These are phyloP conservation scores for Xiphorhynchus erythropygius DNA, from an alignment of 2,797 vertebrate species.

Conservation along the genomic window DNA sequence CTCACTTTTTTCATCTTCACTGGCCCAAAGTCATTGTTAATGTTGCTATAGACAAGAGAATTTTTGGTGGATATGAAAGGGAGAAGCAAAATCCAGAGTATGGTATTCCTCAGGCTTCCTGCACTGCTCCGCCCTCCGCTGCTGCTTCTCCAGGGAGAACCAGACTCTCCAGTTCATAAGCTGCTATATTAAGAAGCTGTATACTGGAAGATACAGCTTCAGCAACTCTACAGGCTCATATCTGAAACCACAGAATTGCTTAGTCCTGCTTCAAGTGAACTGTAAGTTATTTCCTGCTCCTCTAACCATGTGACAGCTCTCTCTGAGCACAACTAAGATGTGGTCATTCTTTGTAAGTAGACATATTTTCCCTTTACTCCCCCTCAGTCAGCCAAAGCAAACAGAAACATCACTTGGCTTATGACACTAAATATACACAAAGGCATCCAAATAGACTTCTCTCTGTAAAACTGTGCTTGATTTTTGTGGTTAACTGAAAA, in stretches of 20 bases:
- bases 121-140: background rate
- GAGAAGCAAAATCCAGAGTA: background rate
- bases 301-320: conserved; percentile 21
- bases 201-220: conserved; percentile 25
- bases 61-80: background rate
- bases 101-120: background rate
- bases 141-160: background rate
- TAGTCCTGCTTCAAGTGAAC: conserved; percentile 10
- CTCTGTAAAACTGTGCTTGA: background rate
- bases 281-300: conserved; percentile 63
- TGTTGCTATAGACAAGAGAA: background rate
- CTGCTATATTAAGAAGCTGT: conserved; percentile 16
- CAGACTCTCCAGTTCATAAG: conserved; percentile 11
- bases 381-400: conserved; percentile 40
- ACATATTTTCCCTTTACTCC: conserved; percentile 32
- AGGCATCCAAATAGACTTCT: conserved; percentile 18
- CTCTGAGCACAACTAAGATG: conserved; percentile 40
- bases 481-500: conserved; percentile 58
- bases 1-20: background rate
- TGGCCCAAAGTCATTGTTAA: background rate
- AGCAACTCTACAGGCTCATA: conserved; percentile 9
- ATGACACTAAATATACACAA: conserved; percentile 22
- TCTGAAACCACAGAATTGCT: conserved; percentile 54
- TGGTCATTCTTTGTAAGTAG: conserved; percentile 50
- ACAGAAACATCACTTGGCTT: conserved; percentile 60